A percentile compares a stretch with the other conserved stretches of the same genome.
Conservation (phyloP, 2,888 invertebrate genomes). For the Parnassius apollo region DNA sequence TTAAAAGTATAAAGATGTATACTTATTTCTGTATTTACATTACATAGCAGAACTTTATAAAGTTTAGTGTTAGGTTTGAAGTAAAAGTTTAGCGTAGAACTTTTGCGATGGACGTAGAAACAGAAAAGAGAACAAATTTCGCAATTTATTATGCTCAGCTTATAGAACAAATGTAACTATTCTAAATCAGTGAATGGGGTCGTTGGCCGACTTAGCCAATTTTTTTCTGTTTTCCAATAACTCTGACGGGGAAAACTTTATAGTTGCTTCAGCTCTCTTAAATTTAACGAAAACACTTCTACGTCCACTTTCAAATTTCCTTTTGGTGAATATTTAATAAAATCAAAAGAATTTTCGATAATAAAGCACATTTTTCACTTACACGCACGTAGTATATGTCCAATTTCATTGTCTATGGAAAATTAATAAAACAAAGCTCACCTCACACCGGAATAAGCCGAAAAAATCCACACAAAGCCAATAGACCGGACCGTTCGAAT, state of each 20-base stretch:
- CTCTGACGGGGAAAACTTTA: slow-evolving; percentile 13
- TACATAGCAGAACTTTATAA: no score
- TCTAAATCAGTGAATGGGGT: slow-evolving; percentile 22
- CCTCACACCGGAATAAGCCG: slow-evolving; percentile 20
- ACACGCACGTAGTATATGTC: slow-evolving; percentile 6
- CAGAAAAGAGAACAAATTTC: slow-evolving; percentile 15
- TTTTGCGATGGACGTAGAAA: slow-evolving; percentile 7
- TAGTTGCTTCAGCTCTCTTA: slow-evolving; percentile 2
- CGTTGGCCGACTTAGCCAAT: slow-evolving; percentile 22
- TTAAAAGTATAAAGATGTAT: no score
- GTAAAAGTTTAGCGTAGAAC: slow-evolving; percentile 1
- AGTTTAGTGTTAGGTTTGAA: not conserved
- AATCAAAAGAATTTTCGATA: slow-evolving; percentile 2
- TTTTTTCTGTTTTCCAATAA: slow-evolving; percentile 26
- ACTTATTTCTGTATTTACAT: no score
- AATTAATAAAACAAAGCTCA: slow-evolving; percentile 20
- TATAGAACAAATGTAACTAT: slow-evolving; percentile 21
- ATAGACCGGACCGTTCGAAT: slow-evolving; percentile 15
- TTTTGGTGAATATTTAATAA: not conserved
- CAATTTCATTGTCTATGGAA: slow-evolving; percentile 1
- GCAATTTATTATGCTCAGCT: slow-evolving; percentile 17
- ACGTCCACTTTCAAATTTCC: not conserved
- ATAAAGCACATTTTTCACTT: slow-evolving; percentile 5
- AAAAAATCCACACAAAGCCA: slow-evolving; percentile 25
- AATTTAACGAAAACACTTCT: slow-evolving; percentile 7